A percentile compares a stretch with the other conserved stretches of the same genome.
Evolutionary conservation across 2,113 vertebrate species (phyloP).

Genomic region (Misgurnus anguillicaudatus): DNA sequence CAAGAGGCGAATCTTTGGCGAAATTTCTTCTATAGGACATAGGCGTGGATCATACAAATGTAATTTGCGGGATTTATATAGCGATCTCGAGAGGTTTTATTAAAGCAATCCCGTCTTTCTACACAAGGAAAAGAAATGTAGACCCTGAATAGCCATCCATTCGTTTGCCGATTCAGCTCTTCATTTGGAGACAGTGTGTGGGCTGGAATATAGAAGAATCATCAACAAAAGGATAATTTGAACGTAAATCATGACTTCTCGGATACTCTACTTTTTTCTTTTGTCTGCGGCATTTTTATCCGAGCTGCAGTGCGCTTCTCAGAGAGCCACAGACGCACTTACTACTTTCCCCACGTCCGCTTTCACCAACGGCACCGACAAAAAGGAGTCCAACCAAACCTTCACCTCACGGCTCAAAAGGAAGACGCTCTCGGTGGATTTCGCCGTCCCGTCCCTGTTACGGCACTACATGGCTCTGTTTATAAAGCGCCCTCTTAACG

Average conservation of each 20-base stretch:
- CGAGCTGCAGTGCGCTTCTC: slow-evolving; percentile 71
- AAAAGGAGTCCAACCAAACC: slow-evolving; percentile 74
- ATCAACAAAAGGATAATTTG: slow-evolving; percentile 33
- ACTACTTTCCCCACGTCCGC: slow-evolving; percentile 60
- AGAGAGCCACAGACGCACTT: slow-evolving; percentile 63
- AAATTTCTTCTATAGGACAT: too few species aligned
- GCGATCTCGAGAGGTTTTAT: slow-evolving; percentile 50
- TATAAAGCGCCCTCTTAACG: slow-evolving; percentile 77
- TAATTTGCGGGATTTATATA: slow-evolving; percentile 39
- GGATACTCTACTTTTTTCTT: slow-evolving; percentile 66
- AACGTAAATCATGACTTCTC: slow-evolving; percentile 64
- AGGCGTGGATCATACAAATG: slow-evolving; percentile 57
- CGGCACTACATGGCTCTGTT: slow-evolving; percentile 88
- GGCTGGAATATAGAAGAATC: slow-evolving; percentile 41
- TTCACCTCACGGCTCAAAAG: slow-evolving; percentile 83
- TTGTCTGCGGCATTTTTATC: slow-evolving; percentile 72
- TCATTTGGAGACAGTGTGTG: slow-evolving; percentile 52
- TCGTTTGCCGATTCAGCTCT: slow-evolving; percentile 61
- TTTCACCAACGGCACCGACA: slow-evolving; percentile 59
- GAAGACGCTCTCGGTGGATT: slow-evolving; percentile 91
- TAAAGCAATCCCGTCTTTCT: slow-evolving; percentile 28
- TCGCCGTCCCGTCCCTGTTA: slow-evolving; percentile 89
- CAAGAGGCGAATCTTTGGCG: slow-evolving; percentile 48
- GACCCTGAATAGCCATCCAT: slow-evolving; percentile 72
- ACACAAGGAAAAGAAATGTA: slow-evolving; percentile 63